Evolutionary conservation across 2,113 vertebrate genomes (phyloP).

Genomic region (Phrynosoma platyrhinos): DNA sequence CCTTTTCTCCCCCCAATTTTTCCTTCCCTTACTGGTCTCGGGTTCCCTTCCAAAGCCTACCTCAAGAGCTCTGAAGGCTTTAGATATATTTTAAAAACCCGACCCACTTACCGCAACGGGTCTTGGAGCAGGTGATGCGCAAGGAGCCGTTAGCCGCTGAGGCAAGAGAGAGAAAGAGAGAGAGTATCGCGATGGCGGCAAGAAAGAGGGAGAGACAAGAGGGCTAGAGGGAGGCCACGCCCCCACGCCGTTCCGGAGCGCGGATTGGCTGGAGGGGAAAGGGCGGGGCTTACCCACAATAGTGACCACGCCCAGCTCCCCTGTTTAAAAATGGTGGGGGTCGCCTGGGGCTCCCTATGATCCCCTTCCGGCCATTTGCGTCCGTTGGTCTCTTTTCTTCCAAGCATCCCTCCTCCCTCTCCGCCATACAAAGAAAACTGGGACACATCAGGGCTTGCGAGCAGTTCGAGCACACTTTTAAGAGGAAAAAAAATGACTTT

Average conservation of each 20-base stretch:
- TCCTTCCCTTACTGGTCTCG: not conserved
- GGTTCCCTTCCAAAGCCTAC: too few relatives aligned
- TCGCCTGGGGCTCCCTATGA: not conserved
- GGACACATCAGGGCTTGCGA: too few relatives aligned
- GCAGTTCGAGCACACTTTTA: too few relatives aligned
- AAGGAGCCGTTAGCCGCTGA: not conserved
- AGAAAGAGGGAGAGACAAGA: not conserved
- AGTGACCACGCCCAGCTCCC: not conserved
- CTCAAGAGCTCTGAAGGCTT: too few relatives aligned
- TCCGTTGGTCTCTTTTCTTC: too few relatives aligned
- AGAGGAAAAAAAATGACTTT: too few relatives aligned
- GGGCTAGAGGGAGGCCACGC: conserved; percentile 26
- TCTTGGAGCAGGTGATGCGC: not conserved
- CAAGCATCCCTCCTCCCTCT: not conserved
- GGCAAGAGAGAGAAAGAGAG: not conserved
- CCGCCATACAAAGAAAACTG: too few relatives aligned
- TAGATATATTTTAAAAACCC: too few relatives aligned
- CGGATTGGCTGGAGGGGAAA: not conserved
- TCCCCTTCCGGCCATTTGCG: not conserved
- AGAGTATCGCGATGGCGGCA: conserved; percentile 16
- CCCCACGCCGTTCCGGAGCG: not conserved
- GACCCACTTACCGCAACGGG: conserved; percentile 10
- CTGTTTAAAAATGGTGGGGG: too few relatives aligned
- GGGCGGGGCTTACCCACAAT: not conserved
- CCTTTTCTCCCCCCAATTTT: not conserved